Conservation (phyloP, 1,140 invertebrate genomes). For the Drosophila saltans region DNA sequence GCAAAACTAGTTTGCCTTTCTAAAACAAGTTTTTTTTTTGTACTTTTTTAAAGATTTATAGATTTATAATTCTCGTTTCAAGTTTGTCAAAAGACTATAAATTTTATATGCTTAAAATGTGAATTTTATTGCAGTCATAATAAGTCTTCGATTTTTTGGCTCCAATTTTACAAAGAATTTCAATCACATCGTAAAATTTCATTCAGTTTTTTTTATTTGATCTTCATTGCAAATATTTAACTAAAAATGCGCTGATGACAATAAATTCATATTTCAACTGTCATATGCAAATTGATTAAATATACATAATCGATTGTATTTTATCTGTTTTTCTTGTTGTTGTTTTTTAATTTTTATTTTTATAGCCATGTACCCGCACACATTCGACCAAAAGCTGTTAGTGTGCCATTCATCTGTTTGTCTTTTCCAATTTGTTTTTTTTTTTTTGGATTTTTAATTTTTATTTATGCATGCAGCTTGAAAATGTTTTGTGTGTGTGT, state of each 20-base stretch:
- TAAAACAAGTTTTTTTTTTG: too few species aligned
- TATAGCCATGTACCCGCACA: conserved; percentile 39
- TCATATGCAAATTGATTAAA: conserved; percentile 27
- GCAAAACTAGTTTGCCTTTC: too few species aligned
- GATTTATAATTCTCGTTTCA: neutral
- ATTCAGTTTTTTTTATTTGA: neutral
- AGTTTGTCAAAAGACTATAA: neutral
- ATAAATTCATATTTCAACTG: neutral
- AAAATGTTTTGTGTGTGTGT: conserved; percentile 45
- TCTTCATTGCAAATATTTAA: neutral
- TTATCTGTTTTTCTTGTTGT: conserved; percentile 1
- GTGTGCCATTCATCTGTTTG: conserved; percentile 9
- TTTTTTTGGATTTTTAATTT: conserved; percentile 50
- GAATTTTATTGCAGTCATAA: conserved; percentile 1
- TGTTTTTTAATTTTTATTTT: conserved; percentile 15
- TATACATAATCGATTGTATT: conserved; percentile 26
- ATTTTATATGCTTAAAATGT: neutral
- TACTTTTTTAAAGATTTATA: too few species aligned
- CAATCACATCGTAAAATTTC: neutral
- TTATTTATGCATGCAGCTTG: conserved; percentile 72
- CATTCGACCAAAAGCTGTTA: conserved; percentile 21
- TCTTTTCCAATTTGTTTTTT: conserved; percentile 33
- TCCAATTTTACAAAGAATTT: neutral
- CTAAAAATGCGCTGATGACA: neutral
- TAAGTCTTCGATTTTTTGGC: neutral